These are phyloP conservation scores for Helostoma temminkii DNA, from an alignment of 2,797 vertebrate species.

Conservation along the genomic window DNA sequence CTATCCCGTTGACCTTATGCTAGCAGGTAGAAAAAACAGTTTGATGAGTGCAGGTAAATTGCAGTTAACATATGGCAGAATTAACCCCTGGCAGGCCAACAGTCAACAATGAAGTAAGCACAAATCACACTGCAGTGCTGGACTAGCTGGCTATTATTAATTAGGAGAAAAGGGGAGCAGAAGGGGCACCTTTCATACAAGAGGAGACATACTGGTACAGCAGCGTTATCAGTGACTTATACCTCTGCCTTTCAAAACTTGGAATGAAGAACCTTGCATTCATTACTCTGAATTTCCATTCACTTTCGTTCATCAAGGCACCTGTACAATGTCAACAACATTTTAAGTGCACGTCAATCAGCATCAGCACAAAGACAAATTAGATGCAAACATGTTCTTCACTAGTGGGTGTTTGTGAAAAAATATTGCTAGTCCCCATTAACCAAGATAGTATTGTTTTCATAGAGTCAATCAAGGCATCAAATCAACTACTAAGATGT, in stretches of 20 bases:
- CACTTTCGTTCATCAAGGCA: constrained; percentile 24
- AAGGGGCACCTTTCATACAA: not conserved
- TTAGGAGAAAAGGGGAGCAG: too few species aligned
- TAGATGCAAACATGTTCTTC: constrained; percentile 29
- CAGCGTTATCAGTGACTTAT: not conserved
- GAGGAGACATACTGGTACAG: not conserved
- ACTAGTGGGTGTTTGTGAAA: constrained; percentile 34
- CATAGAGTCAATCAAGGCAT: constrained; percentile 75
- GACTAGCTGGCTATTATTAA: not conserved
- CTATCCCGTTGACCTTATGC: not conserved
- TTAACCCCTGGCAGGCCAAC: not conserved
- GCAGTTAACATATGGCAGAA: not conserved
- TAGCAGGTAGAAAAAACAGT: not conserved
- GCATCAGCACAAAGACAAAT: constrained; percentile 47
- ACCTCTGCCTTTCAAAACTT: not conserved
- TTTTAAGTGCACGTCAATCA: constrained; percentile 67
- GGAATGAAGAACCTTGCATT: not conserved
- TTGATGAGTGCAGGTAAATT: not conserved
- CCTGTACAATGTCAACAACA: constrained; percentile 39
- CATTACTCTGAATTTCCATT: constrained; percentile 30
- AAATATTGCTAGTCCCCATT: constrained; percentile 59
- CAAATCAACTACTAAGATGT: constrained; percentile 75
- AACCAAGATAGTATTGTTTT: constrained; percentile 69
- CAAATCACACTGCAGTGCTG: not conserved
- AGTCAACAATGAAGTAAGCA: not conserved